These are phyloP conservation scores for Montipora capricornis DNA, from an alignment of 64 coral and sea anemone species.

Conservation along the genomic window DNA sequence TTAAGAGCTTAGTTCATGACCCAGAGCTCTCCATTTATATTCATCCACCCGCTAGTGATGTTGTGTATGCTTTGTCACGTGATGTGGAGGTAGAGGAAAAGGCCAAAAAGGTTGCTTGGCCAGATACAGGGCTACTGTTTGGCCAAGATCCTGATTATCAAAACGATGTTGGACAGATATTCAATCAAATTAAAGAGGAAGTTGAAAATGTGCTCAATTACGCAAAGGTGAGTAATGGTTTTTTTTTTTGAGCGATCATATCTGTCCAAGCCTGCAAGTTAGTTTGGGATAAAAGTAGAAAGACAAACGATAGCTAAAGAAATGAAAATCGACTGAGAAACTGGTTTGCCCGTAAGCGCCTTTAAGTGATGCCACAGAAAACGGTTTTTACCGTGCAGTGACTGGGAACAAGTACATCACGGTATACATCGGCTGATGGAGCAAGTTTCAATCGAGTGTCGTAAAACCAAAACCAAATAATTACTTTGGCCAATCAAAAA, in stretches of 20 bases:
- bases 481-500: too few species aligned
- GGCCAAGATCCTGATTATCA: constrained; percentile 94
- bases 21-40: constrained; percentile 68
- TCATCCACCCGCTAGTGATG: constrained; percentile 80
- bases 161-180: constrained; percentile 65
- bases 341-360: too few species aligned
- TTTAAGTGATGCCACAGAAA: too few species aligned
- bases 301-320: too few species aligned
- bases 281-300: too few species aligned
- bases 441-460: too few species aligned
- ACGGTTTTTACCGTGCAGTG: too few species aligned
- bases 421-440: too few species aligned
- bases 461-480: too few species aligned
- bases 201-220: constrained; percentile 73
- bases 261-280: too few species aligned
- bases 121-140: constrained; percentile 85
- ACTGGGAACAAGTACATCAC: too few species aligned
- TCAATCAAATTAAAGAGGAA: constrained; percentile 79
- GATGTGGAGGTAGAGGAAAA: constrained; percentile 70
- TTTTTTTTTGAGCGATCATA: not conserved
- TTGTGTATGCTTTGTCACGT: constrained; percentile 86
- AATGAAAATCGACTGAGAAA: too few species aligned
- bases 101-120: constrained; percentile 75
- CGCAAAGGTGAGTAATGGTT: constrained; percentile 57
- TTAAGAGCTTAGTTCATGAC: constrained; percentile 87